Conservation (phyloP, 2,797 vertebrate genomes). For the Phylloscopus collybita region DNA sequence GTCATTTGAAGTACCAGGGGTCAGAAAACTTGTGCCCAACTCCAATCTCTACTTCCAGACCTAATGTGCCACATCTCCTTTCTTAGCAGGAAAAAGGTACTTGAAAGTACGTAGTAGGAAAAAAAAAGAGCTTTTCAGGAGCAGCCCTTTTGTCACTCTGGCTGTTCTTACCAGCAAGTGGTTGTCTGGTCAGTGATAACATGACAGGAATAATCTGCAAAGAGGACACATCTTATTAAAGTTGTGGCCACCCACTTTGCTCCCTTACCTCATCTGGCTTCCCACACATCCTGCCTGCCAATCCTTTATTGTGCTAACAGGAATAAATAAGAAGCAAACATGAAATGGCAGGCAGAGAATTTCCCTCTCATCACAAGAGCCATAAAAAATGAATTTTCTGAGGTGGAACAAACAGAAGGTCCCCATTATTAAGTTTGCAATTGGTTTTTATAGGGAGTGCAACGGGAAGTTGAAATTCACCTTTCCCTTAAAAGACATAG, state of each 20-base stretch:
- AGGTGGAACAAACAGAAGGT: background rate
- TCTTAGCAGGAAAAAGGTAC: background rate
- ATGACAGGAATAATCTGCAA: conserved; percentile 20
- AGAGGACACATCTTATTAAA: conserved; percentile 22
- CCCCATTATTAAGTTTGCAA: background rate
- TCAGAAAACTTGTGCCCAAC: background rate
- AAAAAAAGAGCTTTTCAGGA: background rate
- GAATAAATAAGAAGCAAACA: background rate
- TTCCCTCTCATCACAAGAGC: background rate
- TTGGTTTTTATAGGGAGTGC: background rate
- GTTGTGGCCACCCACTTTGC: background rate
- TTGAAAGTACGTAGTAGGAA: background rate
- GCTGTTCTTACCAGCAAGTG: background rate
- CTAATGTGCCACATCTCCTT: background rate
- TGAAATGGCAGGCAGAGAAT: background rate
- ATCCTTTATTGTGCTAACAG: background rate
- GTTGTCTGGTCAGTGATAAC: background rate
- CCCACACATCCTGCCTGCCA: background rate
- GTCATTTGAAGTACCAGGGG: background rate
- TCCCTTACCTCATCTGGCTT: background rate
- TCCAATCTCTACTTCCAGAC: background rate
- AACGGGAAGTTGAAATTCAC: background rate
- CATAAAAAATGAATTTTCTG: background rate
- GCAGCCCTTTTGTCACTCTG: background rate
- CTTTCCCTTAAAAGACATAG: background rate